Conservation (phyloP, 2,888 invertebrate species). For the Harpagoxenus sublaevis region DNA sequence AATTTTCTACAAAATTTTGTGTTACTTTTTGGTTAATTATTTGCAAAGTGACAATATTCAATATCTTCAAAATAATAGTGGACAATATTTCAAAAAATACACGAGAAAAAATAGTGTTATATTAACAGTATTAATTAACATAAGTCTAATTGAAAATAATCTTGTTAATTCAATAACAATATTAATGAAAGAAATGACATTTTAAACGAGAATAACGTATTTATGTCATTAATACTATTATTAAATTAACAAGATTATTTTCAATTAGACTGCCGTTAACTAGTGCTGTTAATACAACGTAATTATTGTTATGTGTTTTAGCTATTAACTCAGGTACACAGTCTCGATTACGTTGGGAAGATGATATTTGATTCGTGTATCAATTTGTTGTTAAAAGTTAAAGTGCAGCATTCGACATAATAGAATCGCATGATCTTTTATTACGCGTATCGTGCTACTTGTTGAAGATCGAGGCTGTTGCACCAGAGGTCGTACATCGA, state of each 20-base stretch:
- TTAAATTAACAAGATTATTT: too few species aligned
- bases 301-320: background rate
- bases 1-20: background rate
- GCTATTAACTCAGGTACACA: background rate
- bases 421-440: constrained; percentile 17
- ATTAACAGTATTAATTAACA: background rate
- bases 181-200: too few species aligned
- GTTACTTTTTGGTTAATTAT: background rate
- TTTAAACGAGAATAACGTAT: too few species aligned
- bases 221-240: too few species aligned
- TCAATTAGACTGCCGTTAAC: background rate
- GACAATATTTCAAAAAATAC: background rate
- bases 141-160: too few species aligned
- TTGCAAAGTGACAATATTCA: background rate
- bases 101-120: background rate
- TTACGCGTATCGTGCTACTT: constrained; percentile 31
- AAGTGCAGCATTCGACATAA: background rate
- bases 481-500: constrained; percentile 40
- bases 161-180: background rate
- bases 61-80: background rate
- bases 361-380: background rate
- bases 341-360: background rate
- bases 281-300: background rate
- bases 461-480: constrained; percentile 47
- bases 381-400: constrained; percentile 14